These are phyloP conservation scores for Chaenodraco wilsoni DNA, from an alignment of 2,797 vertebrate species.

Conservation along the genomic window DNA sequence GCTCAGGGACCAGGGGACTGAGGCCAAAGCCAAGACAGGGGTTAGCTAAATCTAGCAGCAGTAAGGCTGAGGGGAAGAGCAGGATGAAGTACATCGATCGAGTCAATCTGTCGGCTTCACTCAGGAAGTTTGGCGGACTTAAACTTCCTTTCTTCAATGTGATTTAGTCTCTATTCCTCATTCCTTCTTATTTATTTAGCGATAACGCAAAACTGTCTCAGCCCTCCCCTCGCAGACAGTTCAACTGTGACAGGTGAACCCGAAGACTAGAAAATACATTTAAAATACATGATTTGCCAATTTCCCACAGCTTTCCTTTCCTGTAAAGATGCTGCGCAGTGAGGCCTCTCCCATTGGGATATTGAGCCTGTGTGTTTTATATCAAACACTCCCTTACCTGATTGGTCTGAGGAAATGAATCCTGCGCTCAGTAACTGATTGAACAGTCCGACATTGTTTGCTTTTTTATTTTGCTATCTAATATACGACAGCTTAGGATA, in stretches of 20 bases:
- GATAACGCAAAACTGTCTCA: neutral
- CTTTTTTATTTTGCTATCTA: neutral
- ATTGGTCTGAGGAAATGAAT: slow-evolving; percentile 27
- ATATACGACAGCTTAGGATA: neutral
- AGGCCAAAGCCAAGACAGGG: slow-evolving; percentile 15
- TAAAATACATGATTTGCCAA: neutral
- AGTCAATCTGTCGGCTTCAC: neutral
- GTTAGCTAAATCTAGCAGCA: slow-evolving; percentile 45
- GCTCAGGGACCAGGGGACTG: slow-evolving; percentile 17
- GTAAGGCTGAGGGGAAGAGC: slow-evolving; percentile 24
- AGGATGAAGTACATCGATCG: slow-evolving; percentile 30
- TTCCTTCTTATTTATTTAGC: neutral
- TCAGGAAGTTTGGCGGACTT: slow-evolving; percentile 15
- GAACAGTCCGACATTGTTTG: slow-evolving; percentile 12
- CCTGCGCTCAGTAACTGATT: slow-evolving; percentile 25
- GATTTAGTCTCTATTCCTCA: neutral
- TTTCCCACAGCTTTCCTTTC: slow-evolving; percentile 20
- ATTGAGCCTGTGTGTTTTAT: slow-evolving; percentile 11
- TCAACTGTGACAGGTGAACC: neutral
- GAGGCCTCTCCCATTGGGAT: slow-evolving; percentile 11
- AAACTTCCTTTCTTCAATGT: neutral
- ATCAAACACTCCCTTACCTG: neutral
- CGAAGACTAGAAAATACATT: slow-evolving; percentile 10
- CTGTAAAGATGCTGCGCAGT: neutral
- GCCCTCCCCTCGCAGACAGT: neutral